Conservation (phyloP, 2,888 invertebrate species). For the Loripinus fragilis region DNA sequence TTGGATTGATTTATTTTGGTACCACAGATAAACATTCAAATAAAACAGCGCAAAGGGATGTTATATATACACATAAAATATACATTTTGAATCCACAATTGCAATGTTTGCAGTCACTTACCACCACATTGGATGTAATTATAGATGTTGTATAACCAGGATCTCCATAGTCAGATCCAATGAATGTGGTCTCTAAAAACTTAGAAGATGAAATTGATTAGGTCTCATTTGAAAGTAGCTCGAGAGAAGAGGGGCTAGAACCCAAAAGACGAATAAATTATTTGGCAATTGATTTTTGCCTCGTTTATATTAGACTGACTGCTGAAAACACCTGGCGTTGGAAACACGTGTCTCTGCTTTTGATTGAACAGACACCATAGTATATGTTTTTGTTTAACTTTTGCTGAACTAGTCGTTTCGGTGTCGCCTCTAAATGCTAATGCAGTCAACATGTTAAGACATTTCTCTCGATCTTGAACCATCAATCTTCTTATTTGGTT, state of each 20-base stretch:
- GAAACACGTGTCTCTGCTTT: slow-evolving; percentile 27
- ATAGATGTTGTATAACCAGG: too few relatives aligned
- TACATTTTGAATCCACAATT: too few relatives aligned
- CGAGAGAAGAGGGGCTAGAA: slow-evolving; percentile 28
- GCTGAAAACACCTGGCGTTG: slow-evolving; percentile 30
- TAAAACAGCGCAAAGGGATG: too few relatives aligned
- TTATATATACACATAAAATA: too few relatives aligned
- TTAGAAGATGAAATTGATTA: slow-evolving; percentile 24
- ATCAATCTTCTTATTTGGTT: too few relatives aligned
- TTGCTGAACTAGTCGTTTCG: too few relatives aligned
- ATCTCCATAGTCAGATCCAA: slow-evolving; percentile 10
- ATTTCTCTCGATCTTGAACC: too few relatives aligned
- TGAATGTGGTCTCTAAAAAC: slow-evolving; percentile 20
- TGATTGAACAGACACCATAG: slow-evolving; percentile 32
- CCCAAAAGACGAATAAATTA: slow-evolving; percentile 35
- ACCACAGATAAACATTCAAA: too few relatives aligned
- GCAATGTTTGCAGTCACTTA: too few relatives aligned
- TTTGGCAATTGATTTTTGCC: slow-evolving; percentile 12
- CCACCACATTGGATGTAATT: too few relatives aligned
- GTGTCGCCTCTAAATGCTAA: too few relatives aligned
- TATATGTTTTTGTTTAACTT: slow-evolving; percentile 40
- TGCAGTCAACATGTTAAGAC: too few relatives aligned
- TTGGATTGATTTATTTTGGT: slow-evolving; percentile 32
- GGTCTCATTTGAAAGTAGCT: slow-evolving; percentile 30
- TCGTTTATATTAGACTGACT: neutral